Evolutionary conservation across 2,888 invertebrate genomes (phyloP).

Genomic region (Agrotis exclamationis): DNA sequence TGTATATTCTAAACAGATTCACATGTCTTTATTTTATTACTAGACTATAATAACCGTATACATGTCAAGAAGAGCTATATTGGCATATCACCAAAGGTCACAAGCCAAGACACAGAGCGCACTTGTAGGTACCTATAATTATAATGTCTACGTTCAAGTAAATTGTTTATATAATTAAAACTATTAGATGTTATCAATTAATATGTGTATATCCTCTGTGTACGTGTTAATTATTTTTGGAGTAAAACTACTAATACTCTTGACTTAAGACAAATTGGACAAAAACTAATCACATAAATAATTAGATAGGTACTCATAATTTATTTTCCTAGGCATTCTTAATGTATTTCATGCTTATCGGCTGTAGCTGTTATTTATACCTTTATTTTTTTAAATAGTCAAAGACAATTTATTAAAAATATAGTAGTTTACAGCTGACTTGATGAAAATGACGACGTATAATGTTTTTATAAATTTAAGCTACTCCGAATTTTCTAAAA

Average conservation of each 20-base stretch:
- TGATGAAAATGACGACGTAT: too few species aligned
- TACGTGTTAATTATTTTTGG: background rate
- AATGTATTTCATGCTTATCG: too few species aligned
- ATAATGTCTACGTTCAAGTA: slow-evolving; percentile 11
- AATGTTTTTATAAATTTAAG: too few species aligned
- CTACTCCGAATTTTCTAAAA: too few species aligned
- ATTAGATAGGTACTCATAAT: too few species aligned
- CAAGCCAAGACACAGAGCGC: background rate
- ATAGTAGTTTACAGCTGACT: too few species aligned
- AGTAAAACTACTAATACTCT: background rate
- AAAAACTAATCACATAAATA: too few species aligned
- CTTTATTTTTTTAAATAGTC: too few species aligned
- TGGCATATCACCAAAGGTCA: slow-evolving; percentile 10
- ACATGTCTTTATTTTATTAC: background rate
- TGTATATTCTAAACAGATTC: background rate
- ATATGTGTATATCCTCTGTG: slow-evolving; percentile 9
- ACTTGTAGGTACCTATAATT: slow-evolving; percentile 23
- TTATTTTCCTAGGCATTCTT: too few species aligned
- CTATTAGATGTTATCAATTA: slow-evolving; percentile 23
- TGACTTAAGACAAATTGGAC: background rate
- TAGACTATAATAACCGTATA: background rate
- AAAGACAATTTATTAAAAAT: too few species aligned
- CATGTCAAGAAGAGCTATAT: background rate
- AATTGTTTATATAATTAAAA: slow-evolving; percentile 38
- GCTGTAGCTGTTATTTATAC: too few species aligned